Evolutionary conservation across 2,888 invertebrate genomes (phyloP), one percentile per base, ranked within the genome.

Genomic region (Bellardia bayeri): DNA sequence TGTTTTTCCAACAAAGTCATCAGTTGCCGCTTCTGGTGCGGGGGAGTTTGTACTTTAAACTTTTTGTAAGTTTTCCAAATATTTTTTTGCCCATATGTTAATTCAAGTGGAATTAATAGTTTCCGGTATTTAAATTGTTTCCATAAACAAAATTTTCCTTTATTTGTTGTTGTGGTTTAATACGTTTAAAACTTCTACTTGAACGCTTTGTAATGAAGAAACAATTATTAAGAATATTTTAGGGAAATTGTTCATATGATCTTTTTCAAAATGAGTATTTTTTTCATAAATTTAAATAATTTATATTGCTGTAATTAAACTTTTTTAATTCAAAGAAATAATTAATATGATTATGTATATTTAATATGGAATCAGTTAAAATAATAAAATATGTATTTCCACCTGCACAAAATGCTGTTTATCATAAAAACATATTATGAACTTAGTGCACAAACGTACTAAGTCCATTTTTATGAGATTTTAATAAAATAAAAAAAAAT

Each of bases 71-170:
- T 61, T 63, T 61, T 72, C 33, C 16, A 56, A 66, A 16, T 49
- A 80, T 75, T 84, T 66, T 66, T 66, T 81, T 71, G 89, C 89
- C 85, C 86, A 89, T 91, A 91, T 91, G 90, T 89, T 91, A 91
- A 91, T 91, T 91, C 90, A 91, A 90, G 90, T 91, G 91, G 91
- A 91, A 91, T 90, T 91, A 91, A 91, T 91, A 90, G 91, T 90
- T 91, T 91, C 91, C 91, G 91, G 91, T 91, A 90, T 90, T 91
- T 91, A 90, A 90, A 74, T 75, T 87, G 85, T 86, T 88, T 82
- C 74, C 33, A 66, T 85, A 82, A 63, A 64, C 58, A 49, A 83
- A 61, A 49, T 76, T 76, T 75, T 51, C 42, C 13, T 80, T 74
- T 74, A 74, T 82, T 85, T 66, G 54, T 74, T 84, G 66, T 81